Base-by-base conservation (phyloP, 2,113 vertebrate species). In the Solea solea region DNA sequence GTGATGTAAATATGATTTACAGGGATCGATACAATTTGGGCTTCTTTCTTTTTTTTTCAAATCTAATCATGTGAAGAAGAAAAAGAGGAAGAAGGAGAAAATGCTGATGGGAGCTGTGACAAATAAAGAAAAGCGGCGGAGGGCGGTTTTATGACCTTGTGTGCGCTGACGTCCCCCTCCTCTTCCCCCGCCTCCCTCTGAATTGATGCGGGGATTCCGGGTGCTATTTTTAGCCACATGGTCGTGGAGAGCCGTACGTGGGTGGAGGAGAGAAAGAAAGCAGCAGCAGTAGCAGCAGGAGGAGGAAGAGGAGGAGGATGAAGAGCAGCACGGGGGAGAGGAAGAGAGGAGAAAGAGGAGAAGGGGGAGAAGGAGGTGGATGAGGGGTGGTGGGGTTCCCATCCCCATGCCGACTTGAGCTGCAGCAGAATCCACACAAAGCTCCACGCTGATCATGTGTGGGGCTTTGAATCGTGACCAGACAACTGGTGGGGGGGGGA, bases 141-240 rank as follows among this genome's bases (percentile, higher is more conserved):
- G 34, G 74, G 73, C 66, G 71, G 60, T 40, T 80, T 85, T 83
- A 85, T 92, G 92, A 92, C 92, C 89, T 92, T 92, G 90, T 90
- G 76, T 84, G 78, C 46, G 78, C n/a, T 40, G 9, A 41, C 39
- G 10, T 8, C 40, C 44, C 9, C 16, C 57, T 6, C 8, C 7
- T 1, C 45, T 7, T 21, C 63, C 28, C 72, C 65, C 57, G 60
- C 72, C 52, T 55, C 21, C 65, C 41, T 81, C 81, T 82, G 89
- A 93, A 93, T 84, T 87, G 91, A 92, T 92, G 91, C 87, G 90
- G 91, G 92, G 91, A 92, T 92, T 92, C 91, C 92, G 91, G 85
- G 39, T 81, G 84, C 91, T 93, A 93, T 92, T 92, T 93, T 93
- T 92, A 93, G 90, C 69, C 65, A 16, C 56, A 62, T 40, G 81